Conservation (phyloP, 2,113 vertebrate species). For the Gymnarchus niloticus region DNA sequence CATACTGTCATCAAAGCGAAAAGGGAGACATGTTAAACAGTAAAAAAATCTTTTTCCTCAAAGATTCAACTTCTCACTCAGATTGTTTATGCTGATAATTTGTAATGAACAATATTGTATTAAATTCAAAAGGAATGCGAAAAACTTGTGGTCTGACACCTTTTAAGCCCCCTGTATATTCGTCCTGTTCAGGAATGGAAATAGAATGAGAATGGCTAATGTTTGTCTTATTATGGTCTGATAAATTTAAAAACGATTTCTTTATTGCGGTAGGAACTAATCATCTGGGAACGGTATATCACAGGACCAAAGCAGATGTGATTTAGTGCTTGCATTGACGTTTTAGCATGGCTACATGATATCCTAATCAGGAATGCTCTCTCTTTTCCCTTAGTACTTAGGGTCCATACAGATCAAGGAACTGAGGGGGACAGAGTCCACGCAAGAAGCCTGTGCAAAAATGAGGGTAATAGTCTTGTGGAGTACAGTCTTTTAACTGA, state of each 20-base stretch:
- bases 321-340: background rate
- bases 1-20: no score
- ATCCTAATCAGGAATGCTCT: background rate
- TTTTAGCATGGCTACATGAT: background rate
- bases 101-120: no score
- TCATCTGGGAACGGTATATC: background rate
- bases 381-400: conserved; percentile 8
- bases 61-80: no score
- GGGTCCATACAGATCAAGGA: conserved; percentile 25
- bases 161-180: no score
- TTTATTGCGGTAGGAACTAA: background rate
- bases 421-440: conserved; percentile 25
- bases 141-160: no score
- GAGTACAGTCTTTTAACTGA: background rate
- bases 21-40: no score
- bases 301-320: background rate
- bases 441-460: conserved; percentile 24
- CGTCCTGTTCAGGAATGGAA: background rate
- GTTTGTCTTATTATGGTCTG: background rate
- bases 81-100: no score
- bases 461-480: conserved; percentile 12
- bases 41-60: no score
- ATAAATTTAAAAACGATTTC: conserved; percentile 2
- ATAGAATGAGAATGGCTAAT: background rate
- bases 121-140: no score